A percentile compares a stretch with the other conserved stretches of the same genome.
Conservation (phyloP, 2,797 vertebrate species). For the Macropus fuliginosus region DNA sequence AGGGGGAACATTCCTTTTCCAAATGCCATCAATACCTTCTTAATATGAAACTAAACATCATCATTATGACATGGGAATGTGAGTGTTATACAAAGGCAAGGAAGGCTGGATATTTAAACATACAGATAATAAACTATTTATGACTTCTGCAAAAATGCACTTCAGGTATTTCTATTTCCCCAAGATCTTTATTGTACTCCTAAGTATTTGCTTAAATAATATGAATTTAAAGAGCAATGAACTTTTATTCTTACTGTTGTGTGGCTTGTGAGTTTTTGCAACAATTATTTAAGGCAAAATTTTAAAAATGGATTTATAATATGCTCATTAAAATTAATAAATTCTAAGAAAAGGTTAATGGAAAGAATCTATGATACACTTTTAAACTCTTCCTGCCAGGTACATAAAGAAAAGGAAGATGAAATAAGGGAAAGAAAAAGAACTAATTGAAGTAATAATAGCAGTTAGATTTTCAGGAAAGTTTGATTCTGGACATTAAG, state of each 20-base stretch:
- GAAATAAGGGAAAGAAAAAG: neutral
- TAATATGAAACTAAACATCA: neutral
- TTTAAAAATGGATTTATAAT: neutral
- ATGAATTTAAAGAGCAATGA: neutral
- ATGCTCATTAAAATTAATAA: neutral
- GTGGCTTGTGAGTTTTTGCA: neutral
- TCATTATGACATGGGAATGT: neutral
- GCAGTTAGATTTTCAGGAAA: too few relatives aligned
- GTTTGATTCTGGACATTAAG: too few relatives aligned
- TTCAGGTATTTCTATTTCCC: neutral
- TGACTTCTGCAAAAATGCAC: neutral
- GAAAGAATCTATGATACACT: neutral
- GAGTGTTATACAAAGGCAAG: neutral
- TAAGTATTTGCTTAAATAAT: neutral
- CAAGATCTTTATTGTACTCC: neutral
- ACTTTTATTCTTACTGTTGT: neutral
- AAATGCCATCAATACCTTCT: neutral
- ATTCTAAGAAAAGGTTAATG: conserved; percentile 18
- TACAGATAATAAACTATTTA: neutral
- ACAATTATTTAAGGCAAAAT: neutral
- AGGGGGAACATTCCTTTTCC: neutral
- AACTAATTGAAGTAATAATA: neutral
- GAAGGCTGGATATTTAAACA: neutral
- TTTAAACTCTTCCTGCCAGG: neutral
- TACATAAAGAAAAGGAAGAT: neutral